Evolutionary conservation across 2,113 vertebrate species (phyloP).

Genomic region (Aptenodytes patagonicus): DNA sequence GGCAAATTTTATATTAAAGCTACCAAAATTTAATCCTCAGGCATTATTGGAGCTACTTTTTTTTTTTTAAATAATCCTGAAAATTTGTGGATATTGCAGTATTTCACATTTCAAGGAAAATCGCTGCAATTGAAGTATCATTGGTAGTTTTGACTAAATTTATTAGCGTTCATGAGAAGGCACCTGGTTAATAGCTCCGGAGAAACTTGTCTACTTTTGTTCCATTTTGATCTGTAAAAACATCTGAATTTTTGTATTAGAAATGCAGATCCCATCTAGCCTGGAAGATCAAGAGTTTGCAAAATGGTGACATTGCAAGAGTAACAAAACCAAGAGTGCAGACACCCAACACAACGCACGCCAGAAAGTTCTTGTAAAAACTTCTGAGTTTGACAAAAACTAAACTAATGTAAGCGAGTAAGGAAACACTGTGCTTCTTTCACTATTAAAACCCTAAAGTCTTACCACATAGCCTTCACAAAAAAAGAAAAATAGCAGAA

Average conservation of each 20-base stretch:
- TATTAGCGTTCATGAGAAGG: background rate
- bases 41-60: background rate
- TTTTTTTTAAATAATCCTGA: background rate
- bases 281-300: background rate
- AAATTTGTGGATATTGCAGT: background rate
- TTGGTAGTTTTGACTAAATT: background rate
- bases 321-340: background rate
- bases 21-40: background rate
- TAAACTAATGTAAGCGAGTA: background rate
- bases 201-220: background rate
- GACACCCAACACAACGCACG: background rate
- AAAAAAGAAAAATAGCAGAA: background rate
- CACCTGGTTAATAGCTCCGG: background rate
- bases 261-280: background rate
- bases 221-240: slow-evolving; percentile 8
- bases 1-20: background rate
- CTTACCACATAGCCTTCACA: background rate
- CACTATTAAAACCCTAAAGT: background rate
- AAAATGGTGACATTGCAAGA: background rate
- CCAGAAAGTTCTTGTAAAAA: background rate
- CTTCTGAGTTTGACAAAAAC: background rate
- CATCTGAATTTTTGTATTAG: background rate
- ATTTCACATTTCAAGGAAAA: background rate
- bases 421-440: background rate
- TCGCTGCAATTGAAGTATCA: background rate